phyloP scores from a whole-genome alignment of 2,113 vertebrate species.

The Rhabdomys dilectus region DNA sequence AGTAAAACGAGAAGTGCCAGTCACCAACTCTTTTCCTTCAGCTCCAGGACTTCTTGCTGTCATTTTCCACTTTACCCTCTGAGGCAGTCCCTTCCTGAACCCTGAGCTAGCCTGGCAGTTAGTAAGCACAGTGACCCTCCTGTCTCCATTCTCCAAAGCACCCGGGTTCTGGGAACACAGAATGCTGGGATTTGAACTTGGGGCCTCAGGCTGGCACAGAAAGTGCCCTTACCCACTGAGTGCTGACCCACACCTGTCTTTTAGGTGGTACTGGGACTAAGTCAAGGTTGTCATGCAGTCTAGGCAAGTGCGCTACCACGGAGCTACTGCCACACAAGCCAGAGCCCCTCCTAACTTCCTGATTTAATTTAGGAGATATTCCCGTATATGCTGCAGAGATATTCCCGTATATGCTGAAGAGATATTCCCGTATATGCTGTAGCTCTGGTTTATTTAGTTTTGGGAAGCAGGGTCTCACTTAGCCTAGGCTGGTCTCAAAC shows the following conservation, averaged over 20 bases:
- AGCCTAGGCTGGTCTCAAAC: neutral
- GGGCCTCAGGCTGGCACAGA: neutral
- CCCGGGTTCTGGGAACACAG: neutral
- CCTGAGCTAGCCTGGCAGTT: neutral
- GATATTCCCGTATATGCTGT: neutral
- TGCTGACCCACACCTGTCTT: no score
- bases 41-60: neutral
- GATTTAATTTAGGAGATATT: neutral
- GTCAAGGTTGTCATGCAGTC: neutral
- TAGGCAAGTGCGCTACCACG: neutral
- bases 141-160: neutral
- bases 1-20: neutral
- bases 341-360: neutral
- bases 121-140: neutral
- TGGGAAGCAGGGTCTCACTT: neutral
- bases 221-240: neutral
- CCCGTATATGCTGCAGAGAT: neutral
- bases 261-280: neutral
- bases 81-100: neutral
- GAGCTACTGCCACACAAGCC: neutral
- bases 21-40: neutral
- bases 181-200: neutral
- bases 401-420: neutral
- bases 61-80: neutral
- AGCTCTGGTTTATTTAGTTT: neutral